Evolutionary conservation across 1,140 invertebrate genomes (phyloP), one percentile per base, ranked within the genome.

Genomic region (Chrysopa pallens): DNA sequence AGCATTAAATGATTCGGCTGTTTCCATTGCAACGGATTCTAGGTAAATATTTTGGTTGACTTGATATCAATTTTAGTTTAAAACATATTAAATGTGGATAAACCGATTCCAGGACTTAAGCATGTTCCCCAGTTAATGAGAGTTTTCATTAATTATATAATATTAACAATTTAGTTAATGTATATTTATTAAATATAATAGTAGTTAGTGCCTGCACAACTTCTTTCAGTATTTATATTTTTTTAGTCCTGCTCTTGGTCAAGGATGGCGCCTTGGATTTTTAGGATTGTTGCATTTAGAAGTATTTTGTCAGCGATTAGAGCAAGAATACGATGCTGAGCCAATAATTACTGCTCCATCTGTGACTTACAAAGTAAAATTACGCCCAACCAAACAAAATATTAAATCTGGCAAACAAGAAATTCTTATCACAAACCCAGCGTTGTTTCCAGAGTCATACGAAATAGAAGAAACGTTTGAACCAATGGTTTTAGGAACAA

Each of bases 201-300:
- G n/a, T n/a, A n/a, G n/a, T n/a, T n/a, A n/a, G n/a, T n/a, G n/a
- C n/a, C n/a, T n/a, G n/a, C n/a, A n/a, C n/a, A n/a, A n/a, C n/a
- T n/a, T n/a, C n/a, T n/a, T n/a, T n/a, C n/a, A n/a, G n/a, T n/a
- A n/a, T n/a, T n/a, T n/a, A n/a, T n/a, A n/a, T n/a, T n/a, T n/a
- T 64, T 68, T 42, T 54, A 92, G 90, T 71, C 76, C 85, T 44
- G 91, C 91, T 4, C 63, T 98, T 38, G 95, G 95, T 9, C 80
- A 88, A 60, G 94, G 93, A 31, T 98, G 86, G 83, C 70, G 88
- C 38, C 59, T 94, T 29, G 93, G 92, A 6, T 98, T 97, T 62
- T 66, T 97, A 6, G 94, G 94, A 0, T 63, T 97, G 4, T 64
- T 98, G 6, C 94, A 98, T 59, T 79, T 98, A 72, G 93, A 98